A percentile compares a stretch with the other conserved stretches of the same genome.
Conservation (phyloP, 2,797 vertebrate species). For the Capromys pilorides region DNA sequence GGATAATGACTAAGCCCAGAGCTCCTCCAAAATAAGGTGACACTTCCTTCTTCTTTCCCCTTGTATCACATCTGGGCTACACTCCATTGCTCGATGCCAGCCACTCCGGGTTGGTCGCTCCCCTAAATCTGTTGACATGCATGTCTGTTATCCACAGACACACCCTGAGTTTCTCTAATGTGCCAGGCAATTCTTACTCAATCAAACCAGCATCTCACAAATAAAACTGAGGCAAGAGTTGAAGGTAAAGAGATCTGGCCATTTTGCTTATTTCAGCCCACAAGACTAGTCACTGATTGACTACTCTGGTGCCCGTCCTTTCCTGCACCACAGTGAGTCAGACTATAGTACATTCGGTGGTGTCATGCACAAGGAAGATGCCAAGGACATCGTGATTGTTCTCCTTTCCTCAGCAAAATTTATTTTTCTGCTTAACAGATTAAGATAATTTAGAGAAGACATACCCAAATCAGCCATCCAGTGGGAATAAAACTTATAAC, state of each 20-base stretch:
- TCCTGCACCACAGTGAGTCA: not conserved
- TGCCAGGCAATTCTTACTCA: not conserved
- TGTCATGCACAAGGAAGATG: too few relatives aligned
- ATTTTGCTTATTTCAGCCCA: not conserved
- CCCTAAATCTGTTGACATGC: not conserved
- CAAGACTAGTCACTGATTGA: rapidly evolving
- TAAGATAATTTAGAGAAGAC: not conserved
- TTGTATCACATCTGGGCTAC: not conserved
- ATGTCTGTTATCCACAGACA: not conserved
- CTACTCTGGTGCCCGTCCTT: not conserved
- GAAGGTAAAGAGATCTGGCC: not conserved
- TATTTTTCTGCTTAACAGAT: not conserved
- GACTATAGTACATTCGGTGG: rapidly evolving
- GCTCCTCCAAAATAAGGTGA: not conserved
- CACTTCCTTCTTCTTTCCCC: not conserved
- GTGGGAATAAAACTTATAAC: not conserved
- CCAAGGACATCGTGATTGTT: too few relatives aligned
- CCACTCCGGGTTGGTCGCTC: not conserved
- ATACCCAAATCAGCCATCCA: not conserved
- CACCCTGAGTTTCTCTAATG: not conserved
- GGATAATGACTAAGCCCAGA: not conserved
- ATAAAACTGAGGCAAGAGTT: too few relatives aligned
- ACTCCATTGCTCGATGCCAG: not conserved
- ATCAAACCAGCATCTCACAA: not conserved
- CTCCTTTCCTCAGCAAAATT: not conserved